A percentile compares a stretch with the other conserved stretches of the same genome.
phyloP scores from a whole-genome alignment of 2,888 invertebrate genomes.

The Trichopria drosophilae region DNA sequence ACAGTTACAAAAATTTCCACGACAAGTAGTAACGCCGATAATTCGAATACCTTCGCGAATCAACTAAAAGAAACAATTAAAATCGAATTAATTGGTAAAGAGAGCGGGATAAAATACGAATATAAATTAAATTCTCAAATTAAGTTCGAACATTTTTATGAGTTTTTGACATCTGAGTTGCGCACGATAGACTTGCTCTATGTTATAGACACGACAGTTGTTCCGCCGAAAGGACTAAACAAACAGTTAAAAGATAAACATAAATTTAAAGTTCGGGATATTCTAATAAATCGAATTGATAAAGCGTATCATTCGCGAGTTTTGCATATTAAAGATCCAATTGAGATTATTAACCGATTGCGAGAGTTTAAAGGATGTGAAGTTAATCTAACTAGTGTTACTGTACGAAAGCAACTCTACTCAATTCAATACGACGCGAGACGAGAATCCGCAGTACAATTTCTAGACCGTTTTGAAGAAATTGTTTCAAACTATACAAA shows the following conservation, averaged over 20 bases:
- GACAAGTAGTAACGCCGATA: too few relatives aligned
- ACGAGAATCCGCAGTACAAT: slow-evolving; percentile 28
- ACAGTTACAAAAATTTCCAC: too few relatives aligned
- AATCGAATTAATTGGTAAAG: too few relatives aligned
- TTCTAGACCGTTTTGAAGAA: slow-evolving; percentile 32
- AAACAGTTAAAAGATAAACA: slow-evolving; percentile 29
- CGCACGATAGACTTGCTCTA: slow-evolving; percentile 31
- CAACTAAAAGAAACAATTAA: slow-evolving; percentile 28
- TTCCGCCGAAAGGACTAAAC: slow-evolving; percentile 21
- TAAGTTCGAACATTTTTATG: slow-evolving; percentile 33
- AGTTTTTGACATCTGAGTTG: slow-evolving; percentile 33
- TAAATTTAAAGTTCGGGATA: slow-evolving; percentile 31
- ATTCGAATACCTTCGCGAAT: too few relatives aligned
- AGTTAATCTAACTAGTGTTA: slow-evolving; percentile 28
- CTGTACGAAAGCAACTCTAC: slow-evolving; percentile 27
- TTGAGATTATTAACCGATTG: slow-evolving; percentile 26
- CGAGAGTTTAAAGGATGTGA: slow-evolving; percentile 33
- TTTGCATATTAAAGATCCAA: slow-evolving; percentile 28
- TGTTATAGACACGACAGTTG: slow-evolving; percentile 27
- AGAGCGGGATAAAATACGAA: slow-evolving; percentile 27
- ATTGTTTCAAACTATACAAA: slow-evolving; percentile 30
- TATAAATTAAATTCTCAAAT: too few relatives aligned
- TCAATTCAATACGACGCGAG: slow-evolving; percentile 26
- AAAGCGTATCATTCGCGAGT: slow-evolving; percentile 32
- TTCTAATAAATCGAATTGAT: slow-evolving; percentile 35